A percentile compares a stretch with the other conserved stretches of the same genome.
These are phyloP conservation scores for Lasioglossum villosulum DNA, from an alignment of 2,888 invertebrate genomes.

Conservation along the genomic window DNA sequence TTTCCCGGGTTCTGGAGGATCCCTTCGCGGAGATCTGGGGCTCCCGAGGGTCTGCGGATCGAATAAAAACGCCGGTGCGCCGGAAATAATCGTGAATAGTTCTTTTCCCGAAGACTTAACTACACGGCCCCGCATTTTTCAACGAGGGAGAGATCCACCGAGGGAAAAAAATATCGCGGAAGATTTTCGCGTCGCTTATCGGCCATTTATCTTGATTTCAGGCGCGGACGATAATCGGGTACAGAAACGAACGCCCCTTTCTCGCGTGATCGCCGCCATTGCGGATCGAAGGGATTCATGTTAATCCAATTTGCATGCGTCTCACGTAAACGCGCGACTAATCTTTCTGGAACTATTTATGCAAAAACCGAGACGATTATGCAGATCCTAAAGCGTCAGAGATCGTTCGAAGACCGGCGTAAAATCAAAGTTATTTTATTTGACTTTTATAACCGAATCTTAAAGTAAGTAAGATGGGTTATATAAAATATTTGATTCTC, in stretches of 20 bases:
- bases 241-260: slow-evolving; percentile 43
- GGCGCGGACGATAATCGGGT: slow-evolving; percentile 29
- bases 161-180: neutral
- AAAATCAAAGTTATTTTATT: neutral
- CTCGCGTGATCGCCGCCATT: slow-evolving; percentile 38
- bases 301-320: slow-evolving; percentile 36
- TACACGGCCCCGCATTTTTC: slow-evolving; percentile 8
- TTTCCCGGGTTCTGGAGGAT: neutral
- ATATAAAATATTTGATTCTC: neutral
- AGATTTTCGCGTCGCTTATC: slow-evolving; percentile 15
- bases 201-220: slow-evolving; percentile 45
- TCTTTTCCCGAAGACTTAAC: slow-evolving; percentile 12
- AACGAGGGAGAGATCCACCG: neutral
- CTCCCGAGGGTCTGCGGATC: slow-evolving; percentile 4
- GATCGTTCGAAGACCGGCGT: neutral
- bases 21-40: neutral
- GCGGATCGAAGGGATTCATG: slow-evolving; percentile 5
- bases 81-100: neutral
- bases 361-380: neutral
- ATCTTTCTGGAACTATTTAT: slow-evolving; percentile 1
- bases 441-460: neutral
- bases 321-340: slow-evolving; percentile 11
- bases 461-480: neutral
- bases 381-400: neutral
- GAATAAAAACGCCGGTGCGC: neutral